Percentiles rank a stretch among this genome's conserved stretches.
Conservation (phyloP, 2,888 invertebrate species). For the Dusona sp. region DNA sequence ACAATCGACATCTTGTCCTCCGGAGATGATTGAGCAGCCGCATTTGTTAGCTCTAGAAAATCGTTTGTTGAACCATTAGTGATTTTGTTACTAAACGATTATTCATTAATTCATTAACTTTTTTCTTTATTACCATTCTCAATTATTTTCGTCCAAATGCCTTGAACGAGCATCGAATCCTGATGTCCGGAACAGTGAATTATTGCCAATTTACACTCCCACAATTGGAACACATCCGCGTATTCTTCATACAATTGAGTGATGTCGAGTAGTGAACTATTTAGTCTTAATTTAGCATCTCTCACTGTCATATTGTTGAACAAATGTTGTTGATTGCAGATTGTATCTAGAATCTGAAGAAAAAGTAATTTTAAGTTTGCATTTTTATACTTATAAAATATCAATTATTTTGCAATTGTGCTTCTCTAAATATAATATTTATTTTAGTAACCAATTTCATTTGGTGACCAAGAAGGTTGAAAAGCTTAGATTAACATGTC, state of each 20-base stretch:
- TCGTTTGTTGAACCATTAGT: not conserved
- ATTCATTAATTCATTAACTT: not conserved
- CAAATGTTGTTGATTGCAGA: conserved; percentile 85
- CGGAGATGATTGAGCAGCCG: conserved; percentile 83
- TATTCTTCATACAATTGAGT: conserved; percentile 96
- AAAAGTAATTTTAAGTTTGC: not conserved
- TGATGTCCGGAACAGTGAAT: conserved; percentile 97
- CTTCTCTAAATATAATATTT: not conserved
- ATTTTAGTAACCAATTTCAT: not conserved
- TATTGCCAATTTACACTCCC: conserved; percentile 97
- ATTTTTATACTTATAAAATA: not conserved
- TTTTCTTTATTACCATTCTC: conserved; percentile 82
- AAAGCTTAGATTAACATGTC: not conserved
- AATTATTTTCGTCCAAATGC: conserved; percentile 95
- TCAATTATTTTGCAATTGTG: not conserved
- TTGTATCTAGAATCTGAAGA: conserved; percentile 88
- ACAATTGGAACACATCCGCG: conserved; percentile 94
- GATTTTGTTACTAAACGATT: not conserved
- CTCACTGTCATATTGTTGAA: conserved; percentile 78
- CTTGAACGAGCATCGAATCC: conserved; percentile 94
- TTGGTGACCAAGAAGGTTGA: not conserved
- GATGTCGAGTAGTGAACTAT: conserved; percentile 93
- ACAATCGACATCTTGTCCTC: conserved; percentile 89
- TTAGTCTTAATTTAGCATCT: conserved; percentile 90
- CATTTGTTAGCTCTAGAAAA: conserved; percentile 86